These are phyloP conservation scores for Zaprionus ghesquierei DNA, from an alignment of 1,140 invertebrate species.

Conservation along the genomic window DNA sequence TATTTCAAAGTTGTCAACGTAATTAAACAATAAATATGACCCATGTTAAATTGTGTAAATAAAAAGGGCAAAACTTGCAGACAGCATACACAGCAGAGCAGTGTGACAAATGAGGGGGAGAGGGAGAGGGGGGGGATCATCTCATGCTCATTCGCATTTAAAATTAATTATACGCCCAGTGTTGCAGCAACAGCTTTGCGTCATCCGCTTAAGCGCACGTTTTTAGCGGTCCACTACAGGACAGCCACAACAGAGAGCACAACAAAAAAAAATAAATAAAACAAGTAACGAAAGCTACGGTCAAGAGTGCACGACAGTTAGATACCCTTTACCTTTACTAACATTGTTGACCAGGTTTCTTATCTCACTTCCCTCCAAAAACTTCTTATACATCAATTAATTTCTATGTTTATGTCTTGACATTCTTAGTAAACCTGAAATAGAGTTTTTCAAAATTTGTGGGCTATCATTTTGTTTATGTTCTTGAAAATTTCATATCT, in stretches of 20 bases:
- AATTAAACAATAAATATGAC: slow-evolving; percentile 74
- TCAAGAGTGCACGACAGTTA: too few species aligned
- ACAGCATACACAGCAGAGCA: slow-evolving; percentile 11
- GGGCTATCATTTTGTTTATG: too few species aligned
- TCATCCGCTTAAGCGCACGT: slow-evolving; percentile 72
- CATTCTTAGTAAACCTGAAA: too few species aligned
- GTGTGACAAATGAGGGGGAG: background rate
- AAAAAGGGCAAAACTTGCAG: slow-evolving; percentile 44
- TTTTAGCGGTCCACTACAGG: slow-evolving; percentile 37
- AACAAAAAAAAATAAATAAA: slow-evolving; percentile 7
- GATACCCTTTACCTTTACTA: too few species aligned
- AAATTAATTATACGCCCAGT: slow-evolving; percentile 77
- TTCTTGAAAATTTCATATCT: too few species aligned
- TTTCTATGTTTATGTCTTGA: too few species aligned
- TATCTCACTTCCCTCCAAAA: too few species aligned
- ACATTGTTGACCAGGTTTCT: too few species aligned
- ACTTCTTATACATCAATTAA: too few species aligned
- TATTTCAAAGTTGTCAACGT: slow-evolving; percentile 61
- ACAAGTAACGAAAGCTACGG: background rate
- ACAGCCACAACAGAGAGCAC: background rate
- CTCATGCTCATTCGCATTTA: slow-evolving; percentile 62
- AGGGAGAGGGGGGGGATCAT: background rate
- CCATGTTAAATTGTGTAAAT: slow-evolving; percentile 38
- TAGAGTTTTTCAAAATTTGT: too few species aligned
- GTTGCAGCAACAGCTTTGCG: slow-evolving; percentile 57